These are phyloP conservation scores for Muscicapa adusta DNA, from an alignment of 2,113 vertebrate genomes.

Conservation along the genomic window DNA sequence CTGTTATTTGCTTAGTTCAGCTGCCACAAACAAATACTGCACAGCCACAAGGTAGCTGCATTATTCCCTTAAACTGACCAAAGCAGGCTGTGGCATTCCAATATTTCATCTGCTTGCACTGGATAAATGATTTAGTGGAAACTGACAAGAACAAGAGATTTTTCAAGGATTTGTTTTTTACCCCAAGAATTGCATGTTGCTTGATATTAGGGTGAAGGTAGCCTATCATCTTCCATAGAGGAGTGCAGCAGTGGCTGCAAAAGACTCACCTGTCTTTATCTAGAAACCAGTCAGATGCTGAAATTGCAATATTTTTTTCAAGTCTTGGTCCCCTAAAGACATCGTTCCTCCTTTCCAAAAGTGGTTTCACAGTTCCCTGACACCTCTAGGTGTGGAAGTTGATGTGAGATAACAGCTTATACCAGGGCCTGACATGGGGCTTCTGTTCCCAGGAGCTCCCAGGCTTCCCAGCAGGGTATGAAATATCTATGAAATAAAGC, in stretches of 20 bases:
- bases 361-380: not conserved
- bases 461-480: not conserved
- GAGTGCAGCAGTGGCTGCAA: not conserved
- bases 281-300: not conserved
- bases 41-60: not conserved
- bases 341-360: not conserved
- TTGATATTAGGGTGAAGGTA: not conserved
- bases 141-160: not conserved
- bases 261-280: not conserved
- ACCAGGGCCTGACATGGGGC: not conserved
- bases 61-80: not conserved
- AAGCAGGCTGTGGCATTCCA: not conserved
- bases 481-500: rapidly evolving
- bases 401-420: not conserved
- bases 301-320: not conserved
- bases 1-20: not conserved
- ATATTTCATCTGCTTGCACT: not conserved
- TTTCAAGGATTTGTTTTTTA: not conserved
- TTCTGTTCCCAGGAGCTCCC: not conserved
- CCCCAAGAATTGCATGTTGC: not conserved
- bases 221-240: rapidly evolving
- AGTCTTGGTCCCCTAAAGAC: not conserved
- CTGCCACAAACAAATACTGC: not conserved
- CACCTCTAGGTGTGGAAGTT: not conserved
- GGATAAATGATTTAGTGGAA: not conserved